Conservation (phyloP, 2,797 vertebrate species). For the Tokudaia tokunoshimensis region DNA sequence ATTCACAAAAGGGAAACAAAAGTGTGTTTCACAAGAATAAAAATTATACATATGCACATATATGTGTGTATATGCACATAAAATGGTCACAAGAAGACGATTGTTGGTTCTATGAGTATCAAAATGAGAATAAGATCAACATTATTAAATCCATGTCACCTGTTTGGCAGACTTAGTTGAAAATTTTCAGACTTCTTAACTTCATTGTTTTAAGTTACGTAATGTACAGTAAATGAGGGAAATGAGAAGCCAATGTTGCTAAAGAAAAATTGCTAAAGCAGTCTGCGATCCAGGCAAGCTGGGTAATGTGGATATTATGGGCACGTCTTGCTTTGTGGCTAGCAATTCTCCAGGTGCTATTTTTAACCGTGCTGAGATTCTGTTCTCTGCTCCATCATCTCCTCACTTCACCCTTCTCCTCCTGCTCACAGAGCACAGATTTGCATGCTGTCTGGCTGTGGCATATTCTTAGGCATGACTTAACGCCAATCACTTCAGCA, state of each 20-base stretch:
- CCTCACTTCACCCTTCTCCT: conserved; percentile 45
- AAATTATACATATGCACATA: neutral
- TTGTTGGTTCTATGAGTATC: neutral
- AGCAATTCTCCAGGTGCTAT: conserved; percentile 57
- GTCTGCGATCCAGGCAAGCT: conserved; percentile 9
- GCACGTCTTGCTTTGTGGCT: conserved; percentile 41
- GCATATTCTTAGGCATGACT: neutral
- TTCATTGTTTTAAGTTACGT: conserved; percentile 56
- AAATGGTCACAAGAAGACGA: neutral
- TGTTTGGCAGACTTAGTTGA: conserved; percentile 26
- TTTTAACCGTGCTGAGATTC: conserved; percentile 54
- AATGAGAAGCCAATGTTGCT: conserved; percentile 53
- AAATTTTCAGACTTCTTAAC: conserved; percentile 62
- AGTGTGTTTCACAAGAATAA: neutral
- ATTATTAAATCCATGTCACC: conserved; percentile 30
- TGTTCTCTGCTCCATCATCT: conserved; percentile 14
- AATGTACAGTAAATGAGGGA: conserved; percentile 63
- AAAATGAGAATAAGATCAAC: neutral
- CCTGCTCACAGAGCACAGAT: neutral
- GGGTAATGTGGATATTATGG: conserved; percentile 45
- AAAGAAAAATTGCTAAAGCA: conserved; percentile 61
- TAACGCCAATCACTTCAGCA: neutral
- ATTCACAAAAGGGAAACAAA: neutral
- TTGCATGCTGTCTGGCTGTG: neutral
- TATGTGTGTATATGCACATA: neutral